Evolutionary conservation across 1,140 invertebrate species (phyloP), one percentile per base, ranked within the genome.

Genomic region (Temnothorax longispinosus): DNA sequence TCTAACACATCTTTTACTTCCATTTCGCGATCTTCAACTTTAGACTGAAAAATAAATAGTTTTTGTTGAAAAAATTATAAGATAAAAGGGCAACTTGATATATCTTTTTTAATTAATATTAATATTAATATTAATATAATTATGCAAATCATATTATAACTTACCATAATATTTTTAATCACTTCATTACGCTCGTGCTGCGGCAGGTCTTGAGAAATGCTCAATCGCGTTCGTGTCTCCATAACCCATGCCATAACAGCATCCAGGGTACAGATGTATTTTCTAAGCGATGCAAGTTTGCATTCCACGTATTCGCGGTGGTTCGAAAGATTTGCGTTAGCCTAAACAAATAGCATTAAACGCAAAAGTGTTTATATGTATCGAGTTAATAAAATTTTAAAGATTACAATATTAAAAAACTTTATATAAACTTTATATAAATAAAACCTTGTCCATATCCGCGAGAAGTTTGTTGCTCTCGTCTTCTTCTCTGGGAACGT

Each of bases 1-100:
- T 97, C 96, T 27, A 97, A 91, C 10, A 97, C 96, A 88, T 97
- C 97, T 89, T 96, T 96, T 3, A 97, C 96, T 93, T 97, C 97
- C 85, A 96, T 95, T 91, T 97, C 96, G 38, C 96, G 96, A 92
- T 97, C 96, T 82, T 94, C 93, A 0, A 97, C 94, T 44, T 92
- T 94, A 18, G 91, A 92, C 96, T 96, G 84, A 18, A 91, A 90
- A 69, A 88, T 58, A 91, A 80, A 77, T 47, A 50, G 1, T 69
- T 65, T 38, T 27, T 2, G 50, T 69, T 7, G 7, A 69, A 69
- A 47, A 69, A 27, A n/a, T 47, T 27, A 50, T 8, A 47, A 47
- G 80, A 74, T 54, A 50, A 27, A 64, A 65, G 47, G 65, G 67
- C 54, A 50, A 44, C 38, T 62, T 54, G 44, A 18, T 3, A 18